These are phyloP conservation scores for Seriola dumerili DNA, from an alignment of 2,113 vertebrate species.

Conservation along the genomic window DNA sequence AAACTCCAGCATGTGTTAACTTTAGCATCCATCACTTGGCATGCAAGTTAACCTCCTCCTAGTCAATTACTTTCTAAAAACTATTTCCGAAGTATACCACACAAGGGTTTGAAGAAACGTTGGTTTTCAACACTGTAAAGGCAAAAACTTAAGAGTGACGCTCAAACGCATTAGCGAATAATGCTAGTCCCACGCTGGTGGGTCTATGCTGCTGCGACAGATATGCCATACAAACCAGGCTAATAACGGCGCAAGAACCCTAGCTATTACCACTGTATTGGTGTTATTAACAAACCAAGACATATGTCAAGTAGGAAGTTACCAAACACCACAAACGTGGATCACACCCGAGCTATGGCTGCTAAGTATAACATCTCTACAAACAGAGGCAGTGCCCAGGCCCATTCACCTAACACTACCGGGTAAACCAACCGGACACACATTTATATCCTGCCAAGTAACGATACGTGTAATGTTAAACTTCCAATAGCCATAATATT, in stretches of 20 bases:
- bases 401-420: background rate
- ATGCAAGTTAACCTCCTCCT: accelerated
- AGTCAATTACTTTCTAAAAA: background rate
- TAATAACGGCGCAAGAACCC: background rate
- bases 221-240: background rate
- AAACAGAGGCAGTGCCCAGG: background rate
- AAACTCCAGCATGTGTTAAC: background rate
- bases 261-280: background rate
- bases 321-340: accelerated
- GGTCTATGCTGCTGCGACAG: background rate
- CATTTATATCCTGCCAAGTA: background rate
- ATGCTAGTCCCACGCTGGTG: background rate
- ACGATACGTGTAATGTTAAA: accelerated
- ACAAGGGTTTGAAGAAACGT: too few species aligned
- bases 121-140: too few species aligned
- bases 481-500: accelerated
- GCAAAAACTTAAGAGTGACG: too few species aligned
- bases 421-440: background rate
- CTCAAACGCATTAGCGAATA: background rate
- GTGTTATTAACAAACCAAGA: background rate
- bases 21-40: background rate
- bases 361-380: too few species aligned
- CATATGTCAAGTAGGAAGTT: too few species aligned
- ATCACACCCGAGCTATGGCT: accelerated
- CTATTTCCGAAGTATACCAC: background rate